Evolutionary conservation across 2,113 vertebrate genomes (phyloP), one percentile per base, ranked within the genome.

Genomic region (Phalacrocorax aristotelis): DNA sequence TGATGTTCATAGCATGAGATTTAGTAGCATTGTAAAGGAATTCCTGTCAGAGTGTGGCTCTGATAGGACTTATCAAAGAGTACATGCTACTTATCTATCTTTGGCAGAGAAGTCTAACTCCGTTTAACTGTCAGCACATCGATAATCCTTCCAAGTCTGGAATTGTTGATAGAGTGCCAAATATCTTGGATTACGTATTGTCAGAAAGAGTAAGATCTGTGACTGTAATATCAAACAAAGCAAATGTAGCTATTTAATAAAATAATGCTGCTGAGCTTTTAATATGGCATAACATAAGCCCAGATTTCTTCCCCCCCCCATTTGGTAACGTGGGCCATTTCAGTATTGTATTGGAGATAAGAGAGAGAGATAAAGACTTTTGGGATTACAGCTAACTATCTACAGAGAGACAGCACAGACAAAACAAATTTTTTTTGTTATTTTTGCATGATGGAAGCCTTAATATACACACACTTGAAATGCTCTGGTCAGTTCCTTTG

Each of bases 1-100:
- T 72, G 87, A 96, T 80, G 62, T 68, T 57, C 91, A 75, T 6
- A 46, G 80, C 54, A 18, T 84, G 54, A 88, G 74, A 96, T 95
- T 97, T 83, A 90, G 78, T 65, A 81, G 93, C 49, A 10, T 69
- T 48, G 21, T 49, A 76, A n/a, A 94, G 88, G 78, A 96, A 97
- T 97, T 97, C 78, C 75, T 96, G 91, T 97, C 93, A 96, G 87
- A 95, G 54, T 38, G 52, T 90, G 83, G 81, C 93, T 96, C 91
- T 95, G 91, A 94, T 96, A 97, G 83, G 80, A 89, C 83, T 97
- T 97, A 97, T 90, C 87, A 94, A 93, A 81, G 64, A 77, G 20
- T 76, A n/a, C 80, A 77, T 46, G 78, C 71, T 94, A 85, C 84
- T 97, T 97, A 95, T 93, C 74, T 95, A 21, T 91, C 89, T 95